Percentiles rank a stretch among this genome's conserved stretches.
Conservation (phyloP, 2,113 vertebrate species). For the Talpa occidentalis region DNA sequence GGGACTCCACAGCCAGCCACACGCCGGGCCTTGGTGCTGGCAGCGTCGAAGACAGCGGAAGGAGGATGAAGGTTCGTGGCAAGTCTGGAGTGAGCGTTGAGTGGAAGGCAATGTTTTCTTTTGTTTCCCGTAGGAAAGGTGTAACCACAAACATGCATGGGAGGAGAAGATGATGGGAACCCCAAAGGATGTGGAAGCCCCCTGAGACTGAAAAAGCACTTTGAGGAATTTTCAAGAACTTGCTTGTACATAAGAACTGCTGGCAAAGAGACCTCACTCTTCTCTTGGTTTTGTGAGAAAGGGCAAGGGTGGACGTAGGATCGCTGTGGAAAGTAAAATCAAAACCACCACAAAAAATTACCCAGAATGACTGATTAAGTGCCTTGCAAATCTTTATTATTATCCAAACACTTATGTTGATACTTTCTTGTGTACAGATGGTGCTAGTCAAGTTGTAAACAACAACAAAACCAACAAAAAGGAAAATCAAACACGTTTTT, state of each 20-base stretch:
- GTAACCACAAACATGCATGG: not conserved
- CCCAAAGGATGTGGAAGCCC: constrained; percentile 81
- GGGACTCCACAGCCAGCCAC: not conserved
- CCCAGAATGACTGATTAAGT: constrained; percentile 92
- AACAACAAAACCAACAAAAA: constrained; percentile 79
- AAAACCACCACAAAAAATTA: constrained; percentile 78
- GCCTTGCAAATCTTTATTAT: constrained; percentile 95
- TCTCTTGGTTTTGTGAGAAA: constrained; percentile 71
- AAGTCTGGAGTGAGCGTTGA: constrained; percentile 83
- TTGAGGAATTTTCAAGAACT: constrained; percentile 87
- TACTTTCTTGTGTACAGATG: constrained; percentile 93
- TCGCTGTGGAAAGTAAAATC: constrained; percentile 78
- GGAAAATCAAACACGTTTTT: constrained; percentile 82
- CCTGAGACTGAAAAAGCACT: constrained; percentile 90
- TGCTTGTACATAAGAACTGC: constrained; percentile 87
- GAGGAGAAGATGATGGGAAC: constrained; percentile 75
- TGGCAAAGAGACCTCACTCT: constrained; percentile 79
- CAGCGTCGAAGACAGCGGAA: constrained; percentile 84
- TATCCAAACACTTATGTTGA: constrained; percentile 90
- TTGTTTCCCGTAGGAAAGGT: constrained; percentile 66
- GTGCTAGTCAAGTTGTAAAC: constrained; percentile 90
- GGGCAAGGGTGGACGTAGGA: constrained; percentile 78
- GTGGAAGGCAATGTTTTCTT: constrained; percentile 76
- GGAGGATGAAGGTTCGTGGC: constrained; percentile 87
- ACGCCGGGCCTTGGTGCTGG: constrained; percentile 41